Percentiles rank a stretch among this genome's conserved stretches.
phyloP scores from a whole-genome alignment of 1,140 invertebrate species.

The Camponotus floridanus region DNA sequence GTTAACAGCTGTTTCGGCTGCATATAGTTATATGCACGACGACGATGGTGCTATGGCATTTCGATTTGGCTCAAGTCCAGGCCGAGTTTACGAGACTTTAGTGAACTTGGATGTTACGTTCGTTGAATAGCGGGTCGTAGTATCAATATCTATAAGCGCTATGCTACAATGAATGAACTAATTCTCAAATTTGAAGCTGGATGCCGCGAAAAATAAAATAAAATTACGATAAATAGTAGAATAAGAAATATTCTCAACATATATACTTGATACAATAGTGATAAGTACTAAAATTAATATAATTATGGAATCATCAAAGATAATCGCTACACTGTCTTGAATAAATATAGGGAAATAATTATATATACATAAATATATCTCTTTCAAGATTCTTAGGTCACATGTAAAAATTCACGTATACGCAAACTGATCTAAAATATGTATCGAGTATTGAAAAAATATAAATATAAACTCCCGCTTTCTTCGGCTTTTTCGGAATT shows the following conservation, averaged over 20 bases:
- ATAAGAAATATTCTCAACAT: not conserved
- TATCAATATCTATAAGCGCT: not conserved
- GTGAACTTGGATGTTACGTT: conserved; percentile 50
- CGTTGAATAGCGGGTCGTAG: conserved; percentile 3
- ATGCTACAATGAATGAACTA: not conserved
- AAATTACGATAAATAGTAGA: too few relatives aligned
- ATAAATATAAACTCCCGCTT: not conserved
- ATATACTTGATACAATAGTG: not conserved
- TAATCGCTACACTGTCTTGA: not conserved
- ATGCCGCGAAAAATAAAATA: not conserved
- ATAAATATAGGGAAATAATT: not conserved
- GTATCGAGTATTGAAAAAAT: conserved; percentile 45
- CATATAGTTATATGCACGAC: conserved; percentile 61
- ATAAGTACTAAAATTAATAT: not conserved
- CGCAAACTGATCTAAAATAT: conserved; percentile 16
- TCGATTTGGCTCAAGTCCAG: conserved; percentile 73
- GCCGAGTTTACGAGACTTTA: conserved; percentile 55
- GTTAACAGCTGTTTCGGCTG: conserved; percentile 76
- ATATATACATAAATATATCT: too few relatives aligned
- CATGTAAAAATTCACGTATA: conserved; percentile 6
- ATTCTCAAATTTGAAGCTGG: not conserved
- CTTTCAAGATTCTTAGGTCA: not conserved
- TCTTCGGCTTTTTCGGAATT: not conserved
- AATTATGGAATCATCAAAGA: not conserved
- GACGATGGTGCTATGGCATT: conserved; percentile 51